phyloP scores from a whole-genome alignment of 2,113 vertebrate species.

The Thamnaconus septentrionalis region DNA sequence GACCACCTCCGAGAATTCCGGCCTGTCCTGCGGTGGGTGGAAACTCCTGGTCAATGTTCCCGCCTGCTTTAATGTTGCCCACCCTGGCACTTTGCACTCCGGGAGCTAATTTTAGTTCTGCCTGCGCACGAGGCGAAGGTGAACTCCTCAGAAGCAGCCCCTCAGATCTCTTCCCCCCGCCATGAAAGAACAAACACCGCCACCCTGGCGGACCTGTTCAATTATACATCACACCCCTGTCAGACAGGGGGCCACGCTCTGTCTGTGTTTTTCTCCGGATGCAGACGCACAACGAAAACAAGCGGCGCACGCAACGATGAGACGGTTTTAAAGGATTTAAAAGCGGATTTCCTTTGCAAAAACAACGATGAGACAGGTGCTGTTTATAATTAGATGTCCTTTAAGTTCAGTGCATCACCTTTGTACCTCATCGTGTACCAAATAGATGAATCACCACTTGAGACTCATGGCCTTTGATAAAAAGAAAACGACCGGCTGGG shows the following conservation, averaged over 20 bases:
- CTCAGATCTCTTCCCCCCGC: constrained; percentile 36
- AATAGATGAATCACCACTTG: no score
- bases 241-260: constrained; percentile 11
- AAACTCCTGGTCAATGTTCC: neutral
- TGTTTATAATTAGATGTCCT: no score
- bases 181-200: constrained; percentile 42
- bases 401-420: no score
- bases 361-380: no score
- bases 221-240: constrained; percentile 51
- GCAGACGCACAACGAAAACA: no score
- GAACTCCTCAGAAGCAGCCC: constrained; percentile 42
- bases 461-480: neutral
- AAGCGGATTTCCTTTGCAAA: no score
- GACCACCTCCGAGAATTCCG: constrained; percentile 92
- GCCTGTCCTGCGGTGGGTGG: constrained; percentile 82
- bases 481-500: constrained; percentile 10
- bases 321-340: no score
- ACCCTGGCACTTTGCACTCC: neutral
- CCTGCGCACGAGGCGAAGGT: constrained; percentile 61
- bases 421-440: no score
- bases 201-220: constrained; percentile 29
- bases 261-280: neutral
- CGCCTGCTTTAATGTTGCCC: neutral
- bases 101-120: constrained; percentile 19
- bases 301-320: no score